These are phyloP conservation scores for Sebastes glaucus DNA, from an alignment of 2,797 vertebrate genomes.

Conservation along the genomic window DNA sequence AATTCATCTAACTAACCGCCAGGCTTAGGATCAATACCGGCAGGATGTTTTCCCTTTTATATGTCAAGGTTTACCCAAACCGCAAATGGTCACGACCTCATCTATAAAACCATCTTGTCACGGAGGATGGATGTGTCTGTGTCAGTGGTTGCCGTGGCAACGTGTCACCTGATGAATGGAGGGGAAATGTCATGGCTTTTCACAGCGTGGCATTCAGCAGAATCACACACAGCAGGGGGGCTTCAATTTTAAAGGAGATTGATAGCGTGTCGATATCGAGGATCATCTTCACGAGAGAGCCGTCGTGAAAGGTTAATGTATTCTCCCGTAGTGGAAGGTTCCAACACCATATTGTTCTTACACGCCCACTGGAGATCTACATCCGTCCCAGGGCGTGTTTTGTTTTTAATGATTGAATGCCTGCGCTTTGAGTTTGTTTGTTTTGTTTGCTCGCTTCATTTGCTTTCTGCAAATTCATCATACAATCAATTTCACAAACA, in stretches of 20 bases:
- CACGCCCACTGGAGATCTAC: not conserved
- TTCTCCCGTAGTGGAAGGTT: slow-evolving; percentile 24
- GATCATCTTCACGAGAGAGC: slow-evolving; percentile 28
- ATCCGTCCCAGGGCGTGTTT: not conserved
- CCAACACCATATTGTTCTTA: not conserved
- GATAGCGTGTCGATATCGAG: slow-evolving; percentile 54
- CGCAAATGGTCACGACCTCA: slow-evolving; percentile 16
- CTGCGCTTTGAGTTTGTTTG: slow-evolving; percentile 18
- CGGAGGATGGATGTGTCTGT: slow-evolving; percentile 22
- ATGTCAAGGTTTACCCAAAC: slow-evolving; percentile 5
- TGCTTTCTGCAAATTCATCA: slow-evolving; percentile 29
- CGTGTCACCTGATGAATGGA: slow-evolving; percentile 30
- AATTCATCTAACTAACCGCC: not conserved
- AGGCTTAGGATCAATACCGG: not conserved
- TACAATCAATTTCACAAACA: slow-evolving; percentile 38
- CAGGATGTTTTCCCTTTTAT: not conserved
- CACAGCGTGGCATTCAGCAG: slow-evolving; percentile 36
- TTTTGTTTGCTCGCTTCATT: slow-evolving; percentile 43
- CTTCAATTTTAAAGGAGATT: slow-evolving; percentile 46
- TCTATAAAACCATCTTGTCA: slow-evolving; percentile 25
- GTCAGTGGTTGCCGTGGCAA: slow-evolving; percentile 50
- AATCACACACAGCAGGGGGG: slow-evolving; percentile 20
- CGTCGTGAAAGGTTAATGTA: slow-evolving; percentile 65
- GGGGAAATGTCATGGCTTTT: slow-evolving; percentile 36
- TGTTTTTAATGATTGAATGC: slow-evolving; percentile 20